Evolutionary conservation across 1,140 invertebrate species (phyloP), one percentile per base, ranked within the genome.

Genomic region (Drosophila ironensis): DNA sequence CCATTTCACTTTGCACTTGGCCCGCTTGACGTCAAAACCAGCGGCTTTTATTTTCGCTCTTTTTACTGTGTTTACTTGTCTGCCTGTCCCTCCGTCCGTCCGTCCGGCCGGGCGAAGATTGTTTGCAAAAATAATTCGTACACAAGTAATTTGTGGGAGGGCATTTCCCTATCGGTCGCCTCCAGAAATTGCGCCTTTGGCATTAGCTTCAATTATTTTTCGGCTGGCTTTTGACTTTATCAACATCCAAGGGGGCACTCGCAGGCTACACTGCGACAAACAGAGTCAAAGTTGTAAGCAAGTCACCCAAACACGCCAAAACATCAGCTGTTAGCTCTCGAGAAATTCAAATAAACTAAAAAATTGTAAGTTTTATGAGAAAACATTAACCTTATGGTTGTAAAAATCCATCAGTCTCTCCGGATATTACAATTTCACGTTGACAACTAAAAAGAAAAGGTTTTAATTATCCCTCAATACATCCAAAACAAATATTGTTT

Each of bases 151-250:
- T 71, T 82, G 80, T 56, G 30, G 52, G 63, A 74, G 78, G 74
- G 74, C 78, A 54, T 84, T 82, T 84, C 74, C 78, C 80, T 86
- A 74, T 70, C 56, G 35, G 44, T 64, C 67, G 51, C 24, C 68
- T 56, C 78, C 74, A 86, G 80, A 84, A 86, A 84, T 78, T 84
- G 78, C 78, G 78, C 59, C 78, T 84, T 80, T 81, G 77, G 66
- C 59, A 56, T 64, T 86, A 48, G 46, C 47, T 37, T 75, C 70
- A 76, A 48, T 72, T 77, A 61, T 59, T 25, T 53, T 68, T 81
- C 42, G 64, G 56, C 22, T 9, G 42, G 22, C 54, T 47, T n/a
- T n/a, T n/a, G n/a, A 63, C 60, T 64, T 50, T 54, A 53, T 80
- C 70, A 78, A 74, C 76, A 74, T 78, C 61, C 60, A 52, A 28